Percentiles rank a stretch among this genome's conserved stretches.
phyloP scores from a whole-genome alignment of 2,888 invertebrate genomes.

The Schrankia costaestrigalis region DNA sequence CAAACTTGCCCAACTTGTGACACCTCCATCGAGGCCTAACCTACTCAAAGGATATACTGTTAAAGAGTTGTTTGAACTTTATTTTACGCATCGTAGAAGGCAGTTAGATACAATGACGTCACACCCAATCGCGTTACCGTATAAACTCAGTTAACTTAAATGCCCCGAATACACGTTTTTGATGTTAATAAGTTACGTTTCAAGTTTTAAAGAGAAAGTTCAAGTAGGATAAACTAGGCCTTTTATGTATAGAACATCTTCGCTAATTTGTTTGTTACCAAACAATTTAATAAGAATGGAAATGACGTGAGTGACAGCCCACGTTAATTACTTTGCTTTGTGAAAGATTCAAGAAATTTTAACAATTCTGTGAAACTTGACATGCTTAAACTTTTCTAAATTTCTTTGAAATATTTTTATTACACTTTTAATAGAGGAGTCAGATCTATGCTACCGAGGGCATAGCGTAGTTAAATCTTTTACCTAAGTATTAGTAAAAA shows the following conservation, averaged over 20 bases:
- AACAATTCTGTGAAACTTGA: no score
- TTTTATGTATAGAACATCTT: conserved; percentile 18
- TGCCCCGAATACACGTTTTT: conserved; percentile 19
- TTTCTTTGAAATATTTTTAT: no score
- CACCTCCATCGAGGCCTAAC: conserved; percentile 43
- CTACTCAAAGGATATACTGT: conserved; percentile 52
- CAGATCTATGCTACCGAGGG: no score
- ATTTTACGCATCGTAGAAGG: conserved; percentile 37
- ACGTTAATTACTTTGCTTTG: no score
- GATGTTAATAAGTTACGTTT: conserved; percentile 24
- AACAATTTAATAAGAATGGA: conserved; percentile 17
- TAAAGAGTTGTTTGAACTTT: conserved; percentile 45
- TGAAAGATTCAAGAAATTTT: no score
- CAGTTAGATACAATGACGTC: conserved; percentile 26
- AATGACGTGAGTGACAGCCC: conserved; percentile 11
- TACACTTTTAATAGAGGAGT: no score
- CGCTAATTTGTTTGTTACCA: conserved; percentile 15
- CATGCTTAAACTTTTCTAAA: no score
- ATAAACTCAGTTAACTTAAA: conserved; percentile 20
- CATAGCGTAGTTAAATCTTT: no score
- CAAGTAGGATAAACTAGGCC: conserved; percentile 12
- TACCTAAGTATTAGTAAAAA: no score
- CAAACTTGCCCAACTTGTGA: conserved; percentile 47
- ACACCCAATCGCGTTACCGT: conserved; percentile 16
- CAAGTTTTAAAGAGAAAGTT: conserved; percentile 17